These are phyloP conservation scores for Chlorodrepanis virens DNA, from an alignment of 2,113 vertebrate species.

Conservation along the genomic window DNA sequence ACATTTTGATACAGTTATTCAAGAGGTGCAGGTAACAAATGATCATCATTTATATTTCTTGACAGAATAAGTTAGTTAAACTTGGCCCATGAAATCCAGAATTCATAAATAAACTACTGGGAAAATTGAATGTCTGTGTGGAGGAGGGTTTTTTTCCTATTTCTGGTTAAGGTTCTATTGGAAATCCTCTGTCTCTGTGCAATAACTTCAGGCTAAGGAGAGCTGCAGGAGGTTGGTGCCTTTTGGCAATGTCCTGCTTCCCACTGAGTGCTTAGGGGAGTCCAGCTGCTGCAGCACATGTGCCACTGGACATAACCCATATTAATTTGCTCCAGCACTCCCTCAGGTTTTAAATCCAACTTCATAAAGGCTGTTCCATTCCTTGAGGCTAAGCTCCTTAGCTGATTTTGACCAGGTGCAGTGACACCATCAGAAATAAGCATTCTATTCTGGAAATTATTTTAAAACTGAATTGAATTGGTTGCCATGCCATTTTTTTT, in stretches of 20 bases:
- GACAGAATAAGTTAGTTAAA: constrained; percentile 12
- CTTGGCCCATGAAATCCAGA: neutral
- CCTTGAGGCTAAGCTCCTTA: neutral
- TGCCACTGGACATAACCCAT: neutral
- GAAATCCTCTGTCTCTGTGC: neutral
- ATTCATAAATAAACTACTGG: neutral
- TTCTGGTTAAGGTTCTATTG: neutral
- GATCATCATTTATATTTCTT: constrained; percentile 33
- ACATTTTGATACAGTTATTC: constrained; percentile 16
- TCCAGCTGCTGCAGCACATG: neutral
- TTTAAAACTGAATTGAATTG: constrained; percentile 33
- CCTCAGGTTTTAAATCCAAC: neutral
- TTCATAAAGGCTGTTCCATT: neutral
- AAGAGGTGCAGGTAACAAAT: constrained; percentile 27
- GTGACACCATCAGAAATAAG: neutral
- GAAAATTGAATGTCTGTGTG: neutral
- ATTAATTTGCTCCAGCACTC: neutral
- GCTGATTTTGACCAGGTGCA: neutral
- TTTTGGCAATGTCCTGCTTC: neutral
- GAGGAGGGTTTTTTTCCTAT: neutral
- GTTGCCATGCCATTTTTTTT: constrained; percentile 13
- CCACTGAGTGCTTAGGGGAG: neutral
- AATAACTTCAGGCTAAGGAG: neutral
- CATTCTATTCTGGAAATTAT: constrained; percentile 13
- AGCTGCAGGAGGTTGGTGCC: neutral